These are phyloP conservation scores for Sacculina carcini DNA, from an alignment of 2,888 invertebrate genomes.

Conservation along the genomic window DNA sequence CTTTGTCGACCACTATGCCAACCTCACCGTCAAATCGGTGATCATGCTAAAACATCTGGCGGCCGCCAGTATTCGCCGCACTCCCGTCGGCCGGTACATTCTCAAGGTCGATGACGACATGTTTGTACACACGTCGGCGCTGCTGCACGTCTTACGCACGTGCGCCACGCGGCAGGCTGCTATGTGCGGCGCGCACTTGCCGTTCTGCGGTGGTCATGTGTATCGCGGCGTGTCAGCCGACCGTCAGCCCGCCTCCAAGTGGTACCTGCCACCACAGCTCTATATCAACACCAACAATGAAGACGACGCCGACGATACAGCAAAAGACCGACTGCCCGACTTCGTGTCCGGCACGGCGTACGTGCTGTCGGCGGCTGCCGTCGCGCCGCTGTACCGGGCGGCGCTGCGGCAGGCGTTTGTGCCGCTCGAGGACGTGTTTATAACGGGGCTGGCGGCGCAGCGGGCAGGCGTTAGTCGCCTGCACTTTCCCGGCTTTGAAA, in stretches of 20 bases:
- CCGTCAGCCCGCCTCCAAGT: constrained; percentile 9
- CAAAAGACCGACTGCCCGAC: constrained; percentile 15
- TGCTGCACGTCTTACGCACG: not conserved
- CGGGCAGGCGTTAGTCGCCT: constrained; percentile 11
- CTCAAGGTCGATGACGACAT: constrained; percentile 13
- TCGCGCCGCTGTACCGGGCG: constrained; percentile 15
- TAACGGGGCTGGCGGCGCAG: constrained; percentile 17
- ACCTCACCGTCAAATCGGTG: constrained; percentile 12
- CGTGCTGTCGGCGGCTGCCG: constrained; percentile 17
- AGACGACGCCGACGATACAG: no score
- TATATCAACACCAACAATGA: no score
- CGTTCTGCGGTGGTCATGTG: constrained; percentile 18
- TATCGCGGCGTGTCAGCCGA: constrained; percentile 16
- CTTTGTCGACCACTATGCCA: constrained; percentile 12
- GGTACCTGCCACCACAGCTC: constrained; percentile 10
- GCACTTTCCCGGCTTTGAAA: not conserved
- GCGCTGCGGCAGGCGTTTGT: constrained; percentile 16
- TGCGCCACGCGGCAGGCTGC: not conserved
- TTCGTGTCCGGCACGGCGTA: constrained; percentile 20
- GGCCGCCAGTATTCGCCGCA: constrained; percentile 4
- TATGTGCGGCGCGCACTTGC: not conserved
- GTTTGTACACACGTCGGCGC: constrained; percentile 12
- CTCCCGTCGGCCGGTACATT: constrained; percentile 8
- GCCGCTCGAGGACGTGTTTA: constrained; percentile 19
- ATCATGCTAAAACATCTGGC: constrained; percentile 11